phyloP scores from a whole-genome alignment of 2,797 vertebrate species.

The Anniella stebbinsi region DNA sequence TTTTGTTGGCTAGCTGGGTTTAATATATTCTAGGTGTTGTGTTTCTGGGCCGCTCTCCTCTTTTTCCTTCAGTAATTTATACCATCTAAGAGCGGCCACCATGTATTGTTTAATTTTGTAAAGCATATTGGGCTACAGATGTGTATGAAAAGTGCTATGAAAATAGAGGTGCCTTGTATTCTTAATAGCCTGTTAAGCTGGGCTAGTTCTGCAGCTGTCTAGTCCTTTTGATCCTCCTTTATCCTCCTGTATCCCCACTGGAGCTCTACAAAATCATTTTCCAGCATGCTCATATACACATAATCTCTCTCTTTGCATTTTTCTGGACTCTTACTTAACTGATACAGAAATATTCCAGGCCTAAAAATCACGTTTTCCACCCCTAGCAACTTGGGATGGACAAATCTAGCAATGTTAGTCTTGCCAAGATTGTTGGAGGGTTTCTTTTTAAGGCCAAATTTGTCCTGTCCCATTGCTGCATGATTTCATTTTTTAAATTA shows the following conservation, averaged over 20 bases:
- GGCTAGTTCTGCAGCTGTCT: background rate
- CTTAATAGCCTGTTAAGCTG: conserved; percentile 23
- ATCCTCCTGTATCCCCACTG: background rate
- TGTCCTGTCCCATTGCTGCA: too few relatives aligned
- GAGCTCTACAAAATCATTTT: background rate
- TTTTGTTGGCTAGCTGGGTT: conserved; percentile 21
- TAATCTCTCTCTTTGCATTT: background rate
- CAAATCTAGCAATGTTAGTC: too few relatives aligned
- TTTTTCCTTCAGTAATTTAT: conserved; percentile 25
- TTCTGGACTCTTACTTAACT: background rate
- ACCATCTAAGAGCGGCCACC: background rate
- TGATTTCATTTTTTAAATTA: too few relatives aligned
- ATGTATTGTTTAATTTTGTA: conserved; percentile 51
- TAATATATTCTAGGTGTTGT: conserved; percentile 33
- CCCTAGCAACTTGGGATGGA: too few relatives aligned
- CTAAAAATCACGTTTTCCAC: background rate
- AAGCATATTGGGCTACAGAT: conserved; percentile 36
- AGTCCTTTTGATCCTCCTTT: background rate
- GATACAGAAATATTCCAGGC: background rate
- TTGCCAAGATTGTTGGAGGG: background rate
- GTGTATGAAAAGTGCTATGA: conserved; percentile 21
- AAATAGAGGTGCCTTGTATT: conserved; percentile 47
- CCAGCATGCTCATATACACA: background rate
- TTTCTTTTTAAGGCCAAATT: background rate
- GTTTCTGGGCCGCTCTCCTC: background rate